phyloP scores from a whole-genome alignment of 1,140 invertebrate genomes.

The Drosophila ironensis region DNA sequence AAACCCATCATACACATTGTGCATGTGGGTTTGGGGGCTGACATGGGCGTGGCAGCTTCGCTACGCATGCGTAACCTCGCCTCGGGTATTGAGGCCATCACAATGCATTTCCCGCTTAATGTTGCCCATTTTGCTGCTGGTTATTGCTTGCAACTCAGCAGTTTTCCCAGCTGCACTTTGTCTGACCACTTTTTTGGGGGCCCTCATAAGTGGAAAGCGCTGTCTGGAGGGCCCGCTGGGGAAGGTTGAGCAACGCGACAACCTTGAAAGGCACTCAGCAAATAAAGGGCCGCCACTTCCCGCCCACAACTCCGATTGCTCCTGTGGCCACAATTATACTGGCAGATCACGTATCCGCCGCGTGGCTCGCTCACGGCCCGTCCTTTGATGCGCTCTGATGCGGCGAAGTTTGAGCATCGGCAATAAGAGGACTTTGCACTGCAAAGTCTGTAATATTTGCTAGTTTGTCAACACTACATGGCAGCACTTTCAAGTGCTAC shows the following conservation, averaged over 20 bases:
- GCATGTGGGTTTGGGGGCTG: background rate
- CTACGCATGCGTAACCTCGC: constrained; percentile 61
- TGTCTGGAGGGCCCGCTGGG: constrained; percentile 29
- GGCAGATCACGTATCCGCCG: constrained; percentile 39
- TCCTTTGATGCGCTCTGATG: constrained; percentile 10
- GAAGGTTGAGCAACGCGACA: constrained; percentile 35
- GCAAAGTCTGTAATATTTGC: background rate
- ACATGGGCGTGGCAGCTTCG: constrained; percentile 17
- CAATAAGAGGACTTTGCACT: background rate
- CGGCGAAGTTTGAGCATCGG: background rate
- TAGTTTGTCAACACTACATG: too few species aligned
- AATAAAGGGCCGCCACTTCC: constrained; percentile 46
- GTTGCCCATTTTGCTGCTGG: constrained; percentile 23
- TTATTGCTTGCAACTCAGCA: constrained; percentile 19
- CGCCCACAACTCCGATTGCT: background rate
- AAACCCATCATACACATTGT: background rate
- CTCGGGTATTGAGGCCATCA: constrained; percentile 7
- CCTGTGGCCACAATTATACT: constrained; percentile 47
- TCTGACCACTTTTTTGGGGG: constrained; percentile 5
- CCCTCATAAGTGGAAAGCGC: constrained; percentile 56
- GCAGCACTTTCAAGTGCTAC: too few species aligned
- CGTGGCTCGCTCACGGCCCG: constrained; percentile 20
- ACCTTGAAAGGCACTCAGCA: constrained; percentile 73
- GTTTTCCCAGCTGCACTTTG: constrained; percentile 15
- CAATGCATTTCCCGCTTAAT: constrained; percentile 36